Conservation (phyloP, 2,888 invertebrate species). For the Empis stercorea region DNA sequence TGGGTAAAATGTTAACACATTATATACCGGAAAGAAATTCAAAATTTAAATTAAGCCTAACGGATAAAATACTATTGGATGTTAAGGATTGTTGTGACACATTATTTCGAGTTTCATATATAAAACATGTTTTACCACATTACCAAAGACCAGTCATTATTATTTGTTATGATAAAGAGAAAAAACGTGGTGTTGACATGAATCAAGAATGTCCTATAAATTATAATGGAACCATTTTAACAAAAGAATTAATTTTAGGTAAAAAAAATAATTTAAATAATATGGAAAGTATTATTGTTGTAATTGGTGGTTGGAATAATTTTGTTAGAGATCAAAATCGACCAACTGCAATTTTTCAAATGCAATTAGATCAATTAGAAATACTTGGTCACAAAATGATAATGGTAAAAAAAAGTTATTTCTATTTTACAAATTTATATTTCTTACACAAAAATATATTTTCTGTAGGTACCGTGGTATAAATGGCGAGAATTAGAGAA, state of each 20-base stretch:
- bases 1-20: conserved; percentile 48
- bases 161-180: conserved; percentile 42
- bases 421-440: not conserved
- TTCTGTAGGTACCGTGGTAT: conserved; percentile 41
- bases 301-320: conserved; percentile 49
- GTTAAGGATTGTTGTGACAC: conserved; percentile 39
- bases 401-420: too few species aligned
- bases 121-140: conserved; percentile 53
- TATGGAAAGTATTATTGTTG: conserved; percentile 42
- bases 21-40: conserved; percentile 42
- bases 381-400: conserved; percentile 45
- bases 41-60: conserved; percentile 40
- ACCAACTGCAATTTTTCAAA: conserved; percentile 44
- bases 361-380: conserved; percentile 51
- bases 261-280: conserved; percentile 13
- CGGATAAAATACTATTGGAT: conserved; percentile 47
- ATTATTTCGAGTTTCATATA: conserved; percentile 39
- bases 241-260: conserved; percentile 23
- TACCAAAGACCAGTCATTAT: conserved; percentile 51
- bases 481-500: conserved; percentile 36
- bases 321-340: conserved; percentile 39
- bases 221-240: conserved; percentile 37
- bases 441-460: not conserved
- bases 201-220: conserved; percentile 37
- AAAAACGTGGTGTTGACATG: conserved; percentile 39